A percentile compares a stretch with the other conserved stretches of the same genome.
Conservation (phyloP, 2,797 vertebrate genomes). For the Amniataba percoides region DNA sequence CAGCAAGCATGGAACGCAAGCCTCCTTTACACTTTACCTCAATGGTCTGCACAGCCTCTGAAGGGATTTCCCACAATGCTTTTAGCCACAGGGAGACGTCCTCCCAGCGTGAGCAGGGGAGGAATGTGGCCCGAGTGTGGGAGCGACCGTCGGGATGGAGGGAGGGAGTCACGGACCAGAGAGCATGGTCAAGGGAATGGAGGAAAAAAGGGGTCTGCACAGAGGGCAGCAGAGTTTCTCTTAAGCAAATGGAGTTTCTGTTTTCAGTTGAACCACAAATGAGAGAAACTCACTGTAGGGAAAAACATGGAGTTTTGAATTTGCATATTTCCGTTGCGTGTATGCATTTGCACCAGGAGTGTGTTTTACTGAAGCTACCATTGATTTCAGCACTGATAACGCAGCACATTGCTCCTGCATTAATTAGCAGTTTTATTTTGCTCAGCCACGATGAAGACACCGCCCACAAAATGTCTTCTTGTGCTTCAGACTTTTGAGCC, state of each 20-base stretch:
- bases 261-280: conserved; percentile 41
- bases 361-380: not conserved
- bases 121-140: conserved; percentile 83
- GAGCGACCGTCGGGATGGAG: conserved; percentile 75
- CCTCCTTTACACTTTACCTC: conserved; percentile 54
- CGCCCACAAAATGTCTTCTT: not conserved
- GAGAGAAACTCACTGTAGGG: conserved; percentile 14
- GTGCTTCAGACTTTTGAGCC: conserved; percentile 5
- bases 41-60: conserved; percentile 53
- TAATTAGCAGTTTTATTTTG: conserved; percentile 23
- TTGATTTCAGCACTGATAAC: conserved; percentile 16
- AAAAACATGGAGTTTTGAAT: conserved; percentile 8
- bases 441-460: not conserved
- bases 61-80: conserved; percentile 84
- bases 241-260: conserved; percentile 57
- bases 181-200: conserved; percentile 71
- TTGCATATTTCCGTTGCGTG: not conserved
- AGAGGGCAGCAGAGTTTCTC: conserved; percentile 64
- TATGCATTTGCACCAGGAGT: conserved; percentile 3
- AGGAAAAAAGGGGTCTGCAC: conserved; percentile 65
- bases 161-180: conserved; percentile 77
- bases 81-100: conserved; percentile 82
- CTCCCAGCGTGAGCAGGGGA: conserved; percentile 81
- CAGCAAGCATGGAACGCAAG: conserved; percentile 4
- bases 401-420: not conserved